phyloP scores from a whole-genome alignment of 2,888 invertebrate species.

The Chalcis sispes region DNA sequence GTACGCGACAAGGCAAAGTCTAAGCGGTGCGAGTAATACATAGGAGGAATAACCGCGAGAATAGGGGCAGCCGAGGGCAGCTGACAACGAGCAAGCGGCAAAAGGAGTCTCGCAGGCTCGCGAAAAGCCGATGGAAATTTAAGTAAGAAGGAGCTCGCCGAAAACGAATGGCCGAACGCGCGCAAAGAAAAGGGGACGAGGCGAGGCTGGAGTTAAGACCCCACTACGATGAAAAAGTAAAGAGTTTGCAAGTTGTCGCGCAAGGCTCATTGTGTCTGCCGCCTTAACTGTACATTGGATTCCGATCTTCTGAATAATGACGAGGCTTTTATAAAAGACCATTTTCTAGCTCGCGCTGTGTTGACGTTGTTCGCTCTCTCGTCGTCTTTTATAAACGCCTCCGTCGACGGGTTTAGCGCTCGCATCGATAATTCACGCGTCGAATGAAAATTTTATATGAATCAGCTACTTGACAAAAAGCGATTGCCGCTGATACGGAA shows the following conservation, averaged over 20 bases:
- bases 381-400: slow-evolving; percentile 45
- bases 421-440: slow-evolving; percentile 43
- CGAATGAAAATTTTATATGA: slow-evolving; percentile 41
- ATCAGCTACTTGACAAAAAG: slow-evolving; percentile 27
- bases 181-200: slow-evolving; percentile 24
- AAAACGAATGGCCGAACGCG: too few relatives aligned
- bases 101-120: too few relatives aligned
- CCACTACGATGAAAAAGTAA: slow-evolving; percentile 40
- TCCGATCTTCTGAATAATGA: slow-evolving; percentile 72
- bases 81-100: too few relatives aligned
- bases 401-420: slow-evolving; percentile 32
- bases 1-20: too few relatives aligned
- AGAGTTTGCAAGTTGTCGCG: slow-evolving; percentile 49
- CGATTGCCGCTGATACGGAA: not conserved
- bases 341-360: slow-evolving; percentile 55
- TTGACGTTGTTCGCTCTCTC: slow-evolving; percentile 41
- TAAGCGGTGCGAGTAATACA: too few relatives aligned
- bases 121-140: slow-evolving; percentile 9
- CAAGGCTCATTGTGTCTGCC: slow-evolving; percentile 45
- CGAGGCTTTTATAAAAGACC: slow-evolving; percentile 61
- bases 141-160: not conserved
- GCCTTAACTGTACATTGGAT: slow-evolving; percentile 71
- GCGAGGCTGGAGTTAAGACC: slow-evolving; percentile 3
- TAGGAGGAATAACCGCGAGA: too few relatives aligned
- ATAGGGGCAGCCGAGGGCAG: too few relatives aligned